Evolutionary conservation across 64 coral and sea anemone species (phyloP), one percentile per base, ranked within the genome.

Genomic region (Orbicella faveolata): DNA sequence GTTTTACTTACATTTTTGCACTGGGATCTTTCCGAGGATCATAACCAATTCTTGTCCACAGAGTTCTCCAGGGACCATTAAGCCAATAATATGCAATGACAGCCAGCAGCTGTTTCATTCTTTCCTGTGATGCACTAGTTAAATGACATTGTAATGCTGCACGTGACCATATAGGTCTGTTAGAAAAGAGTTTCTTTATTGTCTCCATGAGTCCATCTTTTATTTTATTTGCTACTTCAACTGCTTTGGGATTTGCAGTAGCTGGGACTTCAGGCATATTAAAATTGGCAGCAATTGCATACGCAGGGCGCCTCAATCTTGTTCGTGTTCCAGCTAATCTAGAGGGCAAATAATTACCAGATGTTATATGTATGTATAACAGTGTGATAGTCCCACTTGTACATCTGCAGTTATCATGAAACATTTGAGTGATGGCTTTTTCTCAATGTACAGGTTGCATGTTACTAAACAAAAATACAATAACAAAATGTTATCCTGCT

Each of bases 21-120:
- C 89, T 63, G 3, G 94, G 94, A 69, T 99, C 88, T 81, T 93
- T 99, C 34, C 93, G 90, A 21, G 97, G 97, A 74, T 99, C 94
- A 89, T 94, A 99, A 3, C 94, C 97, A 81, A 99, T 91, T 85
- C 95, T 91, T n/a, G 90, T 81, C 94, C 94, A 99, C 3, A 99
- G 78, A n/a, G 97, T 91, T 75, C 97, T 88, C 97, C 97, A 99
- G 19, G 97, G 97, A 17, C 97, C 97, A 88, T 95, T 95, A 16
- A 93, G 64, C 88, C 91, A 99, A 26, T 99, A 99, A 87, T 95
- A 99, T 8, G 94, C 86, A 0, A 93, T 66, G 34, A 34, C n/a
- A 4, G 94, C 83, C 74, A 99, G 30, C 0, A 99, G 75, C 36
- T 93, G 87, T 48, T 91, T 95, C 37, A 95, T 18, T 44, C 94